Evolutionary conservation across 2,113 vertebrate genomes (phyloP).

Genomic region (Dicrurus megarhynchus): DNA sequence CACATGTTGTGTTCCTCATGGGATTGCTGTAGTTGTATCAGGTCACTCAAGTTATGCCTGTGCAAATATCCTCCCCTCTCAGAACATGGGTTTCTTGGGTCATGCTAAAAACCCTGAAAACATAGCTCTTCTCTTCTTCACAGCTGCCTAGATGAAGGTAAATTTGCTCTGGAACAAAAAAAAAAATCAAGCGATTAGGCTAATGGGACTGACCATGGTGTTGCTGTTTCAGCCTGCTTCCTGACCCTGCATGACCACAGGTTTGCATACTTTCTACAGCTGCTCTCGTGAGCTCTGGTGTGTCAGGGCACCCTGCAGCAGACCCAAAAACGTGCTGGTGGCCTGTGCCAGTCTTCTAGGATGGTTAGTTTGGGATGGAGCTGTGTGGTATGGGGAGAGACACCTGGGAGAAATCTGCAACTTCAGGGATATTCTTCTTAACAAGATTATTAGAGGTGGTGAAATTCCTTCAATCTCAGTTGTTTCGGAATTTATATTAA

Average conservation of each 20-base stretch:
- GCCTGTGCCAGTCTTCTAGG: background rate
- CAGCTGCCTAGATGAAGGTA: background rate
- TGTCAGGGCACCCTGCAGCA: background rate
- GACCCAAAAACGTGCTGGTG: background rate
- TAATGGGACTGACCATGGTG: background rate
- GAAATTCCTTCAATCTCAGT: background rate
- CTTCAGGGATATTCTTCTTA: background rate
- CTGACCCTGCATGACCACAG: background rate
- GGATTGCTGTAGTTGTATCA: background rate
- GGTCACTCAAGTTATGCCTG: background rate
- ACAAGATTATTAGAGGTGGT: background rate
- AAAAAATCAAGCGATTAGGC: background rate
- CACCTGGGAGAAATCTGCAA: background rate
- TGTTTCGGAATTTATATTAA: background rate
- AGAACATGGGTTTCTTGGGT: background rate
- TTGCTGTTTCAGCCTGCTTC: background rate
- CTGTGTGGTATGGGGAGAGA: background rate
- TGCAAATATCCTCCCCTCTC: background rate
- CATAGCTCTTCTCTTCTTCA: background rate
- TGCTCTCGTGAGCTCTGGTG: rapidly evolving
- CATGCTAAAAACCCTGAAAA: background rate
- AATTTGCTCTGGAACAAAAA: background rate
- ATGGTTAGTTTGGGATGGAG: background rate
- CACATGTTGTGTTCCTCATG: background rate
- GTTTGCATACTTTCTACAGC: background rate